phyloP scores from a whole-genome alignment of 2,797 vertebrate genomes.

The Setipinna tenuifilis region DNA sequence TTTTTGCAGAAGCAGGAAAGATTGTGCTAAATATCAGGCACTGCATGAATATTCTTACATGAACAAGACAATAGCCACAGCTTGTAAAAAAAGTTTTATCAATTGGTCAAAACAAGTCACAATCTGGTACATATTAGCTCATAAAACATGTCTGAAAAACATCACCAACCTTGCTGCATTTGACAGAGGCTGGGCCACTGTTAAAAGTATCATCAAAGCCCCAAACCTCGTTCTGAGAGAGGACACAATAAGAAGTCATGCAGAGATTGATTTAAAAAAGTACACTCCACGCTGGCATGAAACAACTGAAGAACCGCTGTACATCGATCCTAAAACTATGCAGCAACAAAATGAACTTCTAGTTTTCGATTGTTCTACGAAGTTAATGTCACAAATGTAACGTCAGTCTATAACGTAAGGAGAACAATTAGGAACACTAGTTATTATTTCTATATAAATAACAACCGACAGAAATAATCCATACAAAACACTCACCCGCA shows the following conservation, averaged over 20 bases:
- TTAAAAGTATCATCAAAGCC: slow-evolving; percentile 55
- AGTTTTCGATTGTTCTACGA: too few species aligned
- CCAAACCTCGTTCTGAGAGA: slow-evolving; percentile 56
- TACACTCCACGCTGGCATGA: background rate
- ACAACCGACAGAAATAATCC: too few species aligned
- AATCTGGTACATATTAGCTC: background rate
- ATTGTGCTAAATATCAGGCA: background rate
- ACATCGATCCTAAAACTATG: too few species aligned
- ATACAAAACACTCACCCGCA: too few species aligned
- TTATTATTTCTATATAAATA: too few species aligned
- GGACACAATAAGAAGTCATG: background rate
- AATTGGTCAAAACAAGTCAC: too few species aligned
- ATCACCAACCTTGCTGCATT: slow-evolving; percentile 64
- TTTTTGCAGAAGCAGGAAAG: background rate
- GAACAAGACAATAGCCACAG: background rate
- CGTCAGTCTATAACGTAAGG: too few species aligned
- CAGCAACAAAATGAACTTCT: too few species aligned
- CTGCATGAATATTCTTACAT: background rate
- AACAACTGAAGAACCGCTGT: too few species aligned
- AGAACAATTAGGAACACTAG: too few species aligned
- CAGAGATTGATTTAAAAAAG: background rate
- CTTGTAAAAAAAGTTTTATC: too few species aligned
- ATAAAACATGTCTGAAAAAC: background rate
- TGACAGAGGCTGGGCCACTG: slow-evolving; percentile 49
- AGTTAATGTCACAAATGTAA: too few species aligned